These are phyloP conservation scores for Ianthella basta DNA, from an alignment of 37 sponge, comb jelly and placozoan genomes.

Conservation along the genomic window DNA sequence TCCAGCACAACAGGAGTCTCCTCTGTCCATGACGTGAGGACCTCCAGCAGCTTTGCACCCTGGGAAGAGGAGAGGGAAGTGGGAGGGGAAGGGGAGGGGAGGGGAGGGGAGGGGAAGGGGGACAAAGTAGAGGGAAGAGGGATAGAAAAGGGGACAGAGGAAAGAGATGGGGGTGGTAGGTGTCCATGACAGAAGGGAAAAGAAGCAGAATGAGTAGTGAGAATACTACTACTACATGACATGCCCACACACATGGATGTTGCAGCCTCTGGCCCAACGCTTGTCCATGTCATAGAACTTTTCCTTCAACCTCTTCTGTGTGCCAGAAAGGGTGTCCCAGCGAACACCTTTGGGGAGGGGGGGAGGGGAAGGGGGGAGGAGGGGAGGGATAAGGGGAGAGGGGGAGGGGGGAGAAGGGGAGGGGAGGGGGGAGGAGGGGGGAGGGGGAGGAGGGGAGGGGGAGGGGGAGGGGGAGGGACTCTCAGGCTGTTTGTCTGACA, in stretches of 20 bases:
- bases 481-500: too few relatives aligned
- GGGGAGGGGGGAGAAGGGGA: conserved; percentile 11
- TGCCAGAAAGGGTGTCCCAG: background rate
- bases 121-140: background rate
- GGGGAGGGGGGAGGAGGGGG: too few relatives aligned
- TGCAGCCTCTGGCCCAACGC: conserved; percentile 24
- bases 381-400: background rate
- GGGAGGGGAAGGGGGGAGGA: too few relatives aligned
- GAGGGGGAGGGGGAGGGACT: too few relatives aligned
- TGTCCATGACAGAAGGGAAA: too few relatives aligned
- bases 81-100: background rate
- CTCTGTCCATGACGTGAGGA: conserved; percentile 44
- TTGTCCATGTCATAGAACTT: conserved; percentile 31
- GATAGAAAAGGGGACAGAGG: background rate
- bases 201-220: too few relatives aligned
- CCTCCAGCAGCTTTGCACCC: conserved; percentile 52
- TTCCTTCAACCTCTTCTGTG: conserved; percentile 9
- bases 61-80: background rate
- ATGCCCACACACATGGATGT: conserved; percentile 1
- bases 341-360: background rate
- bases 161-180: background rate
- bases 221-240: too few relatives aligned
- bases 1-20: conserved; percentile 36
- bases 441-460: too few relatives aligned
- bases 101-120: background rate